A percentile compares a stretch with the other conserved stretches of the same genome.
Conservation (phyloP, 2,888 invertebrate genomes). For the Lochmaea crataegi region DNA sequence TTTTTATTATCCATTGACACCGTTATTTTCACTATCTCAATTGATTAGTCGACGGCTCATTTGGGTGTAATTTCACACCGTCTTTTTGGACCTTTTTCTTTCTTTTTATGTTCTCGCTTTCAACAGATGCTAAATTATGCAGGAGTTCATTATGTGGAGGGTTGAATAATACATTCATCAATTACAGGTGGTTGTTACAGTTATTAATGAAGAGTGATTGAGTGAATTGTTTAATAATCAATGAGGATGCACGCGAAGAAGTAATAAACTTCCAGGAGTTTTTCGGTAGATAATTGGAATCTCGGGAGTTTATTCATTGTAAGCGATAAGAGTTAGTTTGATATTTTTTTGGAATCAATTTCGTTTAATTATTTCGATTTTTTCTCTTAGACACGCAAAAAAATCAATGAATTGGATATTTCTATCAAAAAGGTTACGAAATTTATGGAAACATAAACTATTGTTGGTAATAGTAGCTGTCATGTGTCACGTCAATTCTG, state of each 20-base stretch:
- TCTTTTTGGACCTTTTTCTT: not conserved
- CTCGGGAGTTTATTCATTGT: not conserved
- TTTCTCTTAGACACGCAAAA: no score
- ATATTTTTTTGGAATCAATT: not conserved
- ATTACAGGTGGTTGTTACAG: slow-evolving; percentile 4
- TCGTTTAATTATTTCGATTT: no score
- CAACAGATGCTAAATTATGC: slow-evolving; percentile 8
- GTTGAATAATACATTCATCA: slow-evolving; percentile 7
- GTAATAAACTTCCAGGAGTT: not conserved
- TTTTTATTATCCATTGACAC: no score
- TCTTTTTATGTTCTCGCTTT: slow-evolving; percentile 6
- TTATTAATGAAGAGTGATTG: slow-evolving; percentile 8
- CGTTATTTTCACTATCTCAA: not conserved
- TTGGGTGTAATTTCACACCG: slow-evolving; percentile 1
- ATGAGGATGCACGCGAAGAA: not conserved
- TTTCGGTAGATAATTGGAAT: not conserved
- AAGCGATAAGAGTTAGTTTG: not conserved
- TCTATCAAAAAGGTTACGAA: no score
- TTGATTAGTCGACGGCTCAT: not conserved
- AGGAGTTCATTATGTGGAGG: not conserved
- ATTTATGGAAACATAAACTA: no score
- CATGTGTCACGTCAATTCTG: no score
- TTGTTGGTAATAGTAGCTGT: no score
- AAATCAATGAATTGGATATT: no score
- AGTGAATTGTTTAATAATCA: not conserved